Evolutionary conservation across 92 coral and sea anemone genomes (phyloP).

Genomic region (Epizoanthus fatuus): DNA sequence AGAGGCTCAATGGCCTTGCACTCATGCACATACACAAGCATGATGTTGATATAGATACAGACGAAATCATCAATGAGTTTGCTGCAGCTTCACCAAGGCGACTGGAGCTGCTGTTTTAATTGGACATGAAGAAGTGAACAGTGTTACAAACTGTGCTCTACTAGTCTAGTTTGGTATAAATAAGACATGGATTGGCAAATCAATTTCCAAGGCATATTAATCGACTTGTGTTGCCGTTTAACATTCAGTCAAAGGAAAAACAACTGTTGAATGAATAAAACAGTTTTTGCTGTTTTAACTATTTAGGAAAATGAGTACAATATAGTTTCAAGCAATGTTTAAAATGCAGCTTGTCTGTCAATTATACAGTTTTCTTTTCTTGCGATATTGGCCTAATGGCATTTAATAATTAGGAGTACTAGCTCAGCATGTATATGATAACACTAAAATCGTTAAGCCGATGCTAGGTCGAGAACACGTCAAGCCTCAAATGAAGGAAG

Average conservation of each 20-base stretch:
- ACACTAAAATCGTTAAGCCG: conserved; percentile 44
- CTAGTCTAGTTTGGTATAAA: conserved; percentile 24
- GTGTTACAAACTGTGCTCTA: conserved; percentile 38
- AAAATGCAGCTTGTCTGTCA: conserved; percentile 30
- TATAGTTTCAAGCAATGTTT: conserved; percentile 33
- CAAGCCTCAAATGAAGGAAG: conserved; percentile 54
- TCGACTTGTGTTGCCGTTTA: conserved; percentile 36
- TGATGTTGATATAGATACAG: conserved; percentile 32
- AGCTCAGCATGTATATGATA: conserved; percentile 34
- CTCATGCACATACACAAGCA: conserved; percentile 23
- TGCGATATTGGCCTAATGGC: conserved; percentile 24
- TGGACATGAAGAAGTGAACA: conserved; percentile 40
- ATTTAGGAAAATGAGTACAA: conserved; percentile 25
- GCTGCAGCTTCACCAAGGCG: conserved; percentile 40
- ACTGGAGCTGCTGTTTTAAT: conserved; percentile 40
- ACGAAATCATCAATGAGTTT: conserved; percentile 30
- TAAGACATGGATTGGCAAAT: conserved; percentile 39
- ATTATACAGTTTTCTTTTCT: conserved; percentile 27
- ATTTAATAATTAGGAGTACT: conserved; percentile 15
- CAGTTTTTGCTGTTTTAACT: conserved; percentile 27
- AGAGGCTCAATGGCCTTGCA: conserved; percentile 33
- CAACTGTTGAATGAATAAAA: conserved; percentile 25
- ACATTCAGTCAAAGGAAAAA: conserved; percentile 37
- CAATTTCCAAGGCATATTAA: conserved; percentile 36
- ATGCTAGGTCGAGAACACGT: conserved; percentile 62